A percentile compares a stretch with the other conserved stretches of the same genome.
Evolutionary conservation across 1,140 invertebrate species (phyloP).

Genomic region (Drosophila mojavensis): DNA sequence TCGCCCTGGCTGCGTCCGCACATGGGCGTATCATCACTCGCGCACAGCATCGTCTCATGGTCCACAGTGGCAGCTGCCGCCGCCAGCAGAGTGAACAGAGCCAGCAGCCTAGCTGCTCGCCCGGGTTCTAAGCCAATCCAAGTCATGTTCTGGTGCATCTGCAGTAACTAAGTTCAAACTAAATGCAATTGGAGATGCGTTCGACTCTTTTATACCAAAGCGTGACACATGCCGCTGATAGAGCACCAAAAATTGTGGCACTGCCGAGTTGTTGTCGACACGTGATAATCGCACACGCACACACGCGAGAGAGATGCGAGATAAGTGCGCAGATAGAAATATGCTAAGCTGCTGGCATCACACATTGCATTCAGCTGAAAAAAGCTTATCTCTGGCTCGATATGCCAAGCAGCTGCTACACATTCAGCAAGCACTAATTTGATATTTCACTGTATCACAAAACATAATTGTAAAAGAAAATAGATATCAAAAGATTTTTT

Average conservation of each 20-base stretch:
- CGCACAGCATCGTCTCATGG: constrained; percentile 36
- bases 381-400: too few species aligned
- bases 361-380: too few species aligned
- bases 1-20: constrained; percentile 53
- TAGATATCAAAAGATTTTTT: too few species aligned
- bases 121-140: neutral
- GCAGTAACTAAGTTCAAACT: constrained; percentile 42
- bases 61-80: constrained; percentile 15
- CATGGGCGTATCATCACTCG: constrained; percentile 59
- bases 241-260: constrained; percentile 11
- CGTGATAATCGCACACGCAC: constrained; percentile 32
- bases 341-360: neutral
- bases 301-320: neutral
- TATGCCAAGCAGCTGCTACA: too few species aligned
- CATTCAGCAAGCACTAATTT: too few species aligned
- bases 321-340: neutral
- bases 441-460: too few species aligned
- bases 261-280: constrained; percentile 8
- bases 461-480: too few species aligned
- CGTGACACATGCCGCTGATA: constrained; percentile 20
- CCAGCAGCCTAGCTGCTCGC: constrained; percentile 18
- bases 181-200: constrained; percentile 55
- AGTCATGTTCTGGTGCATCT: constrained; percentile 46
- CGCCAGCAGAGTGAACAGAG: neutral
- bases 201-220: constrained; percentile 57